Evolutionary conservation across 2,797 vertebrate species (phyloP), one percentile per base, ranked within the genome.

Genomic region (Octomys mimax): DNA sequence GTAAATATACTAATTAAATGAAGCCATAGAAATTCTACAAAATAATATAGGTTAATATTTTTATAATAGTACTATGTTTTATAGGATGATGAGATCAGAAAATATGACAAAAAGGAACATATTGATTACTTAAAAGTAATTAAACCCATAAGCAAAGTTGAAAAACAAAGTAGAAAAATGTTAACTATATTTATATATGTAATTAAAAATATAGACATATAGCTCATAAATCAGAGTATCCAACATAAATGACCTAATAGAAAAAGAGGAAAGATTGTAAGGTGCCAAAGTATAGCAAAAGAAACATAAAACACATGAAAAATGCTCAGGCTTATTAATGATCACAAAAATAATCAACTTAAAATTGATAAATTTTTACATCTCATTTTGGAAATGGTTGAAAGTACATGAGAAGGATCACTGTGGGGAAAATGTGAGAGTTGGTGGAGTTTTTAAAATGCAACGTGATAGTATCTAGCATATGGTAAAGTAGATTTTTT

Each of bases 81-180:
- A 73, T 84, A 93, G 61, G 78, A 89, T 95, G 59, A 91, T 64
- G 59, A 42, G 13, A 68, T 84, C 10, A 93, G 88, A 94, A 95
- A 80, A 39, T 36, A 36, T 46, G 83, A 93, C 86, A 82, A 42
- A 89, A 88, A 73, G 71, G 26, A 42, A 24, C 39, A 28, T 88
- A 62, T 28, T 80, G 42, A 52, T 21, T 52, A 28, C 57, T 85
- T 64, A 73, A 77, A 83, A 64, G 61, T 61, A 52, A 1, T 26
- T 19, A 57, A 73, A 88, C 8, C 31, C 22, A 70, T 79, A 91
- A 78, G 59, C 26, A 91, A 83, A 89, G 36, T 80, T 89, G 70
- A 95, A 92, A 95, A 62, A 87, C 77, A 95, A 70, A 59, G 87
- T 90, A 81, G 26, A 84, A 84, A 75, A 78, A 21, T 66, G 92